Conservation (phyloP, 2,888 invertebrate species). For the Miltochrista miniata region DNA sequence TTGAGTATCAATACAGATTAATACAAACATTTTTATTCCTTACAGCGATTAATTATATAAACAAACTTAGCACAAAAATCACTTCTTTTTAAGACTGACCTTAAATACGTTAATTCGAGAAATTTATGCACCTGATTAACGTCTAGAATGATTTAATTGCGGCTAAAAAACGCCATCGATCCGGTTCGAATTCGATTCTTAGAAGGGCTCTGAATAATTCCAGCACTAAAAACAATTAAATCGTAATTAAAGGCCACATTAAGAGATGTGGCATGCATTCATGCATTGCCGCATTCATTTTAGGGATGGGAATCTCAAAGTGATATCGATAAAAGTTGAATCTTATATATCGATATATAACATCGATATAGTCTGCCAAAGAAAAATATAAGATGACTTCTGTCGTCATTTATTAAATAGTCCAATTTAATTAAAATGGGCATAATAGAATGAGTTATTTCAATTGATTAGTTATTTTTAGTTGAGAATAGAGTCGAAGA, state of each 20-base stretch:
- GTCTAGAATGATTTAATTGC: constrained; percentile 45
- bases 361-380: too few relatives aligned
- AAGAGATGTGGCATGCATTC: constrained; percentile 68
- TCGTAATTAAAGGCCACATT: constrained; percentile 79
- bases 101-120: constrained; percentile 8
- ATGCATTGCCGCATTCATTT: constrained; percentile 63
- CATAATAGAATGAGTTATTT: too few relatives aligned
- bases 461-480: too few relatives aligned
- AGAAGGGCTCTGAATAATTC: constrained; percentile 67
- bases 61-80: not conserved
- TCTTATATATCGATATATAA: not conserved
- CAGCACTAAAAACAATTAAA: constrained; percentile 78
- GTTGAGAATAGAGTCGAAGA: too few relatives aligned
- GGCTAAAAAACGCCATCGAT: constrained; percentile 44
- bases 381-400: too few relatives aligned
- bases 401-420: too few relatives aligned
- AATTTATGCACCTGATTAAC: constrained; percentile 27
- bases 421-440: too few relatives aligned
- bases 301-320: constrained; percentile 52
- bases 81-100: not conserved
- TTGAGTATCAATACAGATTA: too few relatives aligned
- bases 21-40: too few relatives aligned
- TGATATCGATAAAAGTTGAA: constrained; percentile 11
- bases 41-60: too few relatives aligned
- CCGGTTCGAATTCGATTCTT: constrained; percentile 47